Percentiles rank a stretch among this genome's conserved stretches.
phyloP scores from a whole-genome alignment of 2,888 invertebrate genomes.

The Leuctra nigra region DNA sequence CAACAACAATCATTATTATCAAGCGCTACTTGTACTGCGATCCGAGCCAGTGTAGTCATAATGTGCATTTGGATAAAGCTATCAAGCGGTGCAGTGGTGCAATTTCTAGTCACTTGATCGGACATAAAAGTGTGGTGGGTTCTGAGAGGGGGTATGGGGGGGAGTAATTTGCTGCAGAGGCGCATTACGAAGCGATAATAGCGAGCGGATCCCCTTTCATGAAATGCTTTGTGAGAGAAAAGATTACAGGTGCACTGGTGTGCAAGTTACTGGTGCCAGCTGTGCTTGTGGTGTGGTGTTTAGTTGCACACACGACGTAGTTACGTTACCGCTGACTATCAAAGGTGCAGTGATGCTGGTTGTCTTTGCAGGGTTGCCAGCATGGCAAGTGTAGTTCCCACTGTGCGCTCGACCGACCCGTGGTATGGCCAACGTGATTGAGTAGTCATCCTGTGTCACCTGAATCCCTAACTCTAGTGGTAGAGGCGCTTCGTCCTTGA shows the following conservation, averaged over 20 bases:
- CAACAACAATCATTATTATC: too few relatives aligned
- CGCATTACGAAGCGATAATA: neutral
- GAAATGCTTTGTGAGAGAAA: neutral
- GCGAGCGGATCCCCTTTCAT: neutral
- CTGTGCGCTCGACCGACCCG: constrained; percentile 37
- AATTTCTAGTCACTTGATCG: too few relatives aligned
- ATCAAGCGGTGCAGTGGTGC: constrained; percentile 28
- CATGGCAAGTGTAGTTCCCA: constrained; percentile 36
- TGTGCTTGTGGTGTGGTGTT: constrained; percentile 14
- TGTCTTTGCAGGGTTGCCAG: constrained; percentile 33
- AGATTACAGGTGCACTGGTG: neutral
- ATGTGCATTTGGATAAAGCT: constrained; percentile 28
- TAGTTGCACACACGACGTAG: constrained; percentile 19
- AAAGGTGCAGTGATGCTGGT: constrained; percentile 33
- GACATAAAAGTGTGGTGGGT: too few relatives aligned
- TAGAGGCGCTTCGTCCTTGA: constrained; percentile 41
- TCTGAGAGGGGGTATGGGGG: neutral
- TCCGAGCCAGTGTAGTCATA: too few relatives aligned
- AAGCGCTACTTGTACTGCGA: too few relatives aligned
- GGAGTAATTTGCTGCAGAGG: neutral
- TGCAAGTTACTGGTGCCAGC: constrained; percentile 22
- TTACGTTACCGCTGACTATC: constrained; percentile 33
- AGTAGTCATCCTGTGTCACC: constrained; percentile 35
- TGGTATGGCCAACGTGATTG: constrained; percentile 37
- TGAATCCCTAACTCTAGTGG: constrained; percentile 37